These are phyloP conservation scores for Malurus cyaneus DNA, from an alignment of 2,113 vertebrate genomes.

Conservation along the genomic window DNA sequence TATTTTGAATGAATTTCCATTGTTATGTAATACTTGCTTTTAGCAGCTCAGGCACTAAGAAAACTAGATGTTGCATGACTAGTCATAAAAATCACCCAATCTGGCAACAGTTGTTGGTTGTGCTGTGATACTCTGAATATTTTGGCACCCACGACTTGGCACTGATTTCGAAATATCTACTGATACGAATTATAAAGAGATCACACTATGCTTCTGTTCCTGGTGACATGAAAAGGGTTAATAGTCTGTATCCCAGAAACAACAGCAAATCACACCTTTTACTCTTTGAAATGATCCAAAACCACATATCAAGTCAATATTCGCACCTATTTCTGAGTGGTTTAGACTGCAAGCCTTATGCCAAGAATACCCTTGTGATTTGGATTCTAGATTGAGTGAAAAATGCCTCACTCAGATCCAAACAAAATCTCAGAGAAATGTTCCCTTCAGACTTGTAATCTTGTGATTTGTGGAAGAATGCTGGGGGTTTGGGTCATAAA, in stretches of 20 bases:
- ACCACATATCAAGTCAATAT: constrained; percentile 44
- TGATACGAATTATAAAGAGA: neutral
- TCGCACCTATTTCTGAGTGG: constrained; percentile 4
- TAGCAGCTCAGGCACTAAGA: neutral
- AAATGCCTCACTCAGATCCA: constrained; percentile 37
- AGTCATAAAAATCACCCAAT: neutral
- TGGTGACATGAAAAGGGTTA: neutral
- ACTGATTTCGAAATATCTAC: neutral
- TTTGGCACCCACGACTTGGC: neutral
- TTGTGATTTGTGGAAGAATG: constrained; percentile 49
- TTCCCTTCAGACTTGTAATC: constrained; percentile 24
- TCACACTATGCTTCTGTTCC: neutral
- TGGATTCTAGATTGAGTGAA: constrained; percentile 41
- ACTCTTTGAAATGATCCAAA: constrained; percentile 47
- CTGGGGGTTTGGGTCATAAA: constrained; percentile 18
- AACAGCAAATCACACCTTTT: constrained; percentile 36
- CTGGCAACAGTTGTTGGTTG: neutral
- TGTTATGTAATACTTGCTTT: neutral
- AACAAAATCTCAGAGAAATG: constrained; percentile 21
- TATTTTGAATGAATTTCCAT: neutral
- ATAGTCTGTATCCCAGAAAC: neutral
- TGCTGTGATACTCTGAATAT: neutral
- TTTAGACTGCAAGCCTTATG: neutral
- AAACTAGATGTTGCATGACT: neutral
- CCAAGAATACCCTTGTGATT: constrained; percentile 44